Percentiles rank a stretch among this genome's conserved stretches.
These are phyloP conservation scores for Daktulosphaira vitifoliae DNA, from an alignment of 1,140 invertebrate species.

Conservation along the genomic window DNA sequence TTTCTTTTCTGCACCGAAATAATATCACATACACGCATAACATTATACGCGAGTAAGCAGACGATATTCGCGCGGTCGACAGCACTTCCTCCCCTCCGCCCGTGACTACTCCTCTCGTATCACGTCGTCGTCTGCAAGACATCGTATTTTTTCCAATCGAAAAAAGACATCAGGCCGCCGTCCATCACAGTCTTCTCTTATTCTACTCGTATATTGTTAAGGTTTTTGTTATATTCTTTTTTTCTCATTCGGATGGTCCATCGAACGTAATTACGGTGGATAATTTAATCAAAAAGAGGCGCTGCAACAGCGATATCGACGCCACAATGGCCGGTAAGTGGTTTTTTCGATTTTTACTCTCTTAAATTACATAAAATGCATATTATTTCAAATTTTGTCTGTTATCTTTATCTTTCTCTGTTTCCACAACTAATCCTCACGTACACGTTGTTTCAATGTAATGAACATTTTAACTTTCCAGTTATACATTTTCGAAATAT, in stretches of 20 bases:
- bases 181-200: too few relatives aligned
- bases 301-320: constrained; percentile 33
- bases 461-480: too few relatives aligned
- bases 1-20: neutral
- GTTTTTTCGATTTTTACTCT: neutral
- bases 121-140: neutral
- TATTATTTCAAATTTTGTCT: too few relatives aligned
- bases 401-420: neutral
- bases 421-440: neutral
- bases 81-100: neutral
- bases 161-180: constrained; percentile 21
- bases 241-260: constrained; percentile 26
- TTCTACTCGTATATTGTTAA: neutral
- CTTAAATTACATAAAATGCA: too few relatives aligned
- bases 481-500: too few relatives aligned
- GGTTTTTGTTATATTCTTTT: constrained; percentile 23
- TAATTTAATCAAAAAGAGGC: constrained; percentile 33
- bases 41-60: neutral
- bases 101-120: neutral
- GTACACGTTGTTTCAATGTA: too few relatives aligned
- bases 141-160: constrained; percentile 23
- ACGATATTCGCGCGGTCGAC: neutral
- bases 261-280: constrained; percentile 32
- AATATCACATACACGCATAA: neutral
- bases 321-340: constrained; percentile 31